phyloP scores from a whole-genome alignment of 37 sponge, comb jelly and placozoan genomes.

The Theonella swinhoei region DNA sequence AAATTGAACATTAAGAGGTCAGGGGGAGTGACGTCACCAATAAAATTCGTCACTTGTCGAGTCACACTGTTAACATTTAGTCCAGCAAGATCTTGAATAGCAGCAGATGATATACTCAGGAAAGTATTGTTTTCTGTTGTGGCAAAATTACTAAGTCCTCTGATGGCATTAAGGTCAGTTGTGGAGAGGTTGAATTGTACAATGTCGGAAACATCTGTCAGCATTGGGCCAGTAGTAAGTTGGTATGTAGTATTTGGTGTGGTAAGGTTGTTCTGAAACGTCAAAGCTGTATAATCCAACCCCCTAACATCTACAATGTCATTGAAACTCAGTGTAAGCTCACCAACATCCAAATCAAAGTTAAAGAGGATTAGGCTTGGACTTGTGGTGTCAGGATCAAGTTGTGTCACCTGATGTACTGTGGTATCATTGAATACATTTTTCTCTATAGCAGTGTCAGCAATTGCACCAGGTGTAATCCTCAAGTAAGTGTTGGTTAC shows the following conservation, averaged over 20 bases:
- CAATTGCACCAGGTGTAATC: slow-evolving; percentile 55
- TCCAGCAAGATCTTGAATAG: slow-evolving; percentile 77
- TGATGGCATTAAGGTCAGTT: slow-evolving; percentile 63
- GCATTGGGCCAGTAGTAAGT: slow-evolving; percentile 63
- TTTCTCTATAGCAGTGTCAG: slow-evolving; percentile 43
- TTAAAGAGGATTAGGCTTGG: slow-evolving; percentile 68
- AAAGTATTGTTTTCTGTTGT: slow-evolving; percentile 76
- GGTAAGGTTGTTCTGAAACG: slow-evolving; percentile 54
- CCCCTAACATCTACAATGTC: slow-evolving; percentile 80
- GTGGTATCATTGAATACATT: slow-evolving; percentile 33
- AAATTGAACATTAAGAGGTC: slow-evolving; percentile 63
- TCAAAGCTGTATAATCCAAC: slow-evolving; percentile 46
- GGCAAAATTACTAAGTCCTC: slow-evolving; percentile 59
- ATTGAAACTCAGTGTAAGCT: slow-evolving; percentile 77
- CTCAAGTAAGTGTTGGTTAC: slow-evolving; percentile 43
- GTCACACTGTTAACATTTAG: slow-evolving; percentile 48
- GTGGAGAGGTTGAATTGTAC: slow-evolving; percentile 50
- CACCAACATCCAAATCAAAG: slow-evolving; percentile 76
- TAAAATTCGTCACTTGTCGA: slow-evolving; percentile 57
- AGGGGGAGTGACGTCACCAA: slow-evolving; percentile 75
- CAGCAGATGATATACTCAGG: slow-evolving; percentile 49
- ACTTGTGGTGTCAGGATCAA: slow-evolving; percentile 67
- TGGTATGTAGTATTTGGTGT: slow-evolving; percentile 24
- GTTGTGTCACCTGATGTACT: background rate
- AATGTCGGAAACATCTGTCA: slow-evolving; percentile 8